Base-by-base conservation (phyloP, 2,113 vertebrate species). In the Pomatorhinus ruficollis region DNA sequence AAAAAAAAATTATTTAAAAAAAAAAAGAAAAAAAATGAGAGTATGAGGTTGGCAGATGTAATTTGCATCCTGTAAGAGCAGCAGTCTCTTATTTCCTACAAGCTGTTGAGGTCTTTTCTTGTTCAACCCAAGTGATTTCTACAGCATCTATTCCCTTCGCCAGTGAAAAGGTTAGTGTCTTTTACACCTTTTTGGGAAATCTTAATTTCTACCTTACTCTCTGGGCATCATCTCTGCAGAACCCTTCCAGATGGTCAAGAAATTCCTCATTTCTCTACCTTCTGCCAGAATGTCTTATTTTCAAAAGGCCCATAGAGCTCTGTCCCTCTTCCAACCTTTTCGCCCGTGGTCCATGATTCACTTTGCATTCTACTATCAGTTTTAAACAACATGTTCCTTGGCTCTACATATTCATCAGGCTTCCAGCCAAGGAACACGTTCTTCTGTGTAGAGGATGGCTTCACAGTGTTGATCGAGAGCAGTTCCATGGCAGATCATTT, bases 371-470 rank as follows among this genome's bases (percentile, higher is more conserved):
- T 91, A 74, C 83, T 75, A 11, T 75, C 18, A 31, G 47, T 91
- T 97, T 95, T 84, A 97, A 94, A 91, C 91, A 93, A 70, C 60
- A 45, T 94, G 88, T 92, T 96, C 76, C 76, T 92, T 96, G 90
- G 72, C 83, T 96, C 52, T 75, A 75, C 84, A 78, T 52, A 83
- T 37, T 83, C 79, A 83, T 93, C 76, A 75, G 90, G 82, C 90
- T 83, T 56, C 52, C 33, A 83, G 92, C 96, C 93, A 95, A 90
- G 76, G 96, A 94, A 93, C 90, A 75, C 1, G 5, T 70, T 88
- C 74, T 96, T 91, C 93, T 66, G 63, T 69, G 60, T 39, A 88
- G 60, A 56, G 75, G 64, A 64, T 49, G 78, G 60, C 49, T 94
- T 70, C 3, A 16, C 50, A 56, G 76, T 12, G 47, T 47, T 77